These are phyloP conservation scores for Buathra laborator DNA, from an alignment of 2,888 invertebrate species.

Conservation along the genomic window DNA sequence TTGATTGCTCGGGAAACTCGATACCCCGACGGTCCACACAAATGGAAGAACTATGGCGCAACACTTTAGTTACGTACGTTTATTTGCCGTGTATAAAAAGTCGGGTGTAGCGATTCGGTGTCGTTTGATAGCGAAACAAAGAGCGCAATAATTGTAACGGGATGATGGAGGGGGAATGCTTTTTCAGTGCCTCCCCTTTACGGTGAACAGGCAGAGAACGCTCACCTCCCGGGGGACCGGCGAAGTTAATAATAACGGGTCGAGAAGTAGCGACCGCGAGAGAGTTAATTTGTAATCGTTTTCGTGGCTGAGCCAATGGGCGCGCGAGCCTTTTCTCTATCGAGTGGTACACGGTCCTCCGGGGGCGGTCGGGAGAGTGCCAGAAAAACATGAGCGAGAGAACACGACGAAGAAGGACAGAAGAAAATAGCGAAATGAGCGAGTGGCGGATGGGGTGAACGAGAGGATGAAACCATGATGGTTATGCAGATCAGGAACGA, in stretches of 20 bases:
- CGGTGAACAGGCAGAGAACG: constrained; percentile 33
- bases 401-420: constrained; percentile 36
- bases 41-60: constrained; percentile 37
- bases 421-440: constrained; percentile 73
- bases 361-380: constrained; percentile 47
- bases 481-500: constrained; percentile 80
- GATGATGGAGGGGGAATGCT: constrained; percentile 60
- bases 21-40: constrained; percentile 48
- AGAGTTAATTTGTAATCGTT: constrained; percentile 84
- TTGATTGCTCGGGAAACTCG: constrained; percentile 58
- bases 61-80: constrained; percentile 51
- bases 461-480: constrained; percentile 76
- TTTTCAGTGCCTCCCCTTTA: constrained; percentile 48
- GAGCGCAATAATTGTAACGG: constrained; percentile 80
- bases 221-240: constrained; percentile 69
- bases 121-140: constrained; percentile 80
- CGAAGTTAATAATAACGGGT: constrained; percentile 80
- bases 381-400: constrained; percentile 53
- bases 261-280: constrained; percentile 68
- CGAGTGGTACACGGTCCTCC: constrained; percentile 75
- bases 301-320: constrained; percentile 74
- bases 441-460: constrained; percentile 52
- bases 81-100: constrained; percentile 65
- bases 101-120: constrained; percentile 56
- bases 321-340: constrained; percentile 75